Base-by-base conservation (phyloP, 1,140 invertebrate species). In the Caenorhabditis briggsae region DNA sequence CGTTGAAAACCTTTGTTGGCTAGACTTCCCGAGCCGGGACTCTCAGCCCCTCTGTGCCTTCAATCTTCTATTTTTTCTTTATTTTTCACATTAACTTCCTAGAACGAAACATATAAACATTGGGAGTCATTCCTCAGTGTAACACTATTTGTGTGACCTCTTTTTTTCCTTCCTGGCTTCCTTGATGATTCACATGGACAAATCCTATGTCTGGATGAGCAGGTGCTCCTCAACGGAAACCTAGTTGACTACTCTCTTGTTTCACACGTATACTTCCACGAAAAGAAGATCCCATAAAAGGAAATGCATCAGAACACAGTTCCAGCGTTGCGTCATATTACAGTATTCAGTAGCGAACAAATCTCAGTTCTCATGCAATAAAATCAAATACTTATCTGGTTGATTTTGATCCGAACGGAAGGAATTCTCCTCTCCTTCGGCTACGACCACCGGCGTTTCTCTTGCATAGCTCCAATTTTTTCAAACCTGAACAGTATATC, bases 81-180 rank as follows among this genome's bases (percentile, higher is more conserved):
- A 12, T 46, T 43, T 70, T 70, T 41, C 23, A 25, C 64, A 11
- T 43, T 70, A 33, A 70, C 64, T 70, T 70, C 64, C 64, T 23
- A 33, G 18, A 70, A 43, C 64, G 18, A 70, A 70, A 46, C 64
- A 70, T 61, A 61, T 58, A 23, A 70, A 70, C 64, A 70, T 25
- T 46, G 12, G 9, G 64, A 11, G 23, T 43, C 64, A 70, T 18
- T 11, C 18, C 23, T 9, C 18, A 65, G 64, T 70, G 64, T 70
- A 43, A 70, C 33, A 16, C 33, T 70, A 41, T 70, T 70, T 70
- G 43, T 43, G 6, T 14, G 14, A 14, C 16, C 3, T 16, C 64
- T 70, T 18, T 33, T n/a, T 11, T 64, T 9, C 33, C 33, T 33
- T 64, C 33, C 56, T 0, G 6, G 56, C 33, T 33, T 33, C 33